Evolutionary conservation across 2,888 invertebrate genomes (phyloP).

Genomic region (Gastracanthus pulcherrimus): DNA sequence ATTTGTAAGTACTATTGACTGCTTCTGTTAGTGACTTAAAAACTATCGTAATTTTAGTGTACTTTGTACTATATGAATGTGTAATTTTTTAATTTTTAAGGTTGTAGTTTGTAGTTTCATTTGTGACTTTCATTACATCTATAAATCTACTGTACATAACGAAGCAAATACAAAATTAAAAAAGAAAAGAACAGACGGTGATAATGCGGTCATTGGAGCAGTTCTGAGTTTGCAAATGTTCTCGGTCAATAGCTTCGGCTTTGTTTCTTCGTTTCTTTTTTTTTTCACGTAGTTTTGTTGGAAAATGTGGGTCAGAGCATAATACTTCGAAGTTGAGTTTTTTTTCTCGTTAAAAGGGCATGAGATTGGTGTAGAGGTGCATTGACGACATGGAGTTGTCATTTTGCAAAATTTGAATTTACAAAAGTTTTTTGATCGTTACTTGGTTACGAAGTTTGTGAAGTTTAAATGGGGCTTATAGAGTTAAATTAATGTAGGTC

Average conservation of each 20-base stretch:
- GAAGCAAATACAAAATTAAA: too few relatives aligned
- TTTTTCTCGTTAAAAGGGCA: too few relatives aligned
- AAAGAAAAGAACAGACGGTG: too few relatives aligned
- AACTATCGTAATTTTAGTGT: too few relatives aligned
- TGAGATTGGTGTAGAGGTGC: too few relatives aligned
- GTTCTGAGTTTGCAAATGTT: not conserved
- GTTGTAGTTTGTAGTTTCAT: too few relatives aligned
- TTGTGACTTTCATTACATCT: too few relatives aligned
- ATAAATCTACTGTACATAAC: too few relatives aligned
- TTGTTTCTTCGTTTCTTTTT: not conserved
- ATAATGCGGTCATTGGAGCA: slow-evolving; percentile 4
- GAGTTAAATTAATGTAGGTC: not conserved
- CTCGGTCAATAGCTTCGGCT: not conserved
- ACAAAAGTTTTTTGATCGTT: not conserved
- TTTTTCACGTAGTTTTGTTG: not conserved
- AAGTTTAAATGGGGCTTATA: not conserved
- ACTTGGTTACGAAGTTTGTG: not conserved
- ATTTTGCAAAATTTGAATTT: not conserved
- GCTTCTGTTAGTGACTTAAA: too few relatives aligned
- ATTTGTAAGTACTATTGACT: too few relatives aligned
- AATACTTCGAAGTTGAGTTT: not conserved
- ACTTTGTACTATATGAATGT: too few relatives aligned
- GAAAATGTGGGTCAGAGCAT: slow-evolving; percentile 1
- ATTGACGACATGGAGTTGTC: not conserved
- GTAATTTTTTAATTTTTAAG: too few relatives aligned